Base-by-base conservation (phyloP, 2,113 vertebrate species). In the Zapornia atra region DNA sequence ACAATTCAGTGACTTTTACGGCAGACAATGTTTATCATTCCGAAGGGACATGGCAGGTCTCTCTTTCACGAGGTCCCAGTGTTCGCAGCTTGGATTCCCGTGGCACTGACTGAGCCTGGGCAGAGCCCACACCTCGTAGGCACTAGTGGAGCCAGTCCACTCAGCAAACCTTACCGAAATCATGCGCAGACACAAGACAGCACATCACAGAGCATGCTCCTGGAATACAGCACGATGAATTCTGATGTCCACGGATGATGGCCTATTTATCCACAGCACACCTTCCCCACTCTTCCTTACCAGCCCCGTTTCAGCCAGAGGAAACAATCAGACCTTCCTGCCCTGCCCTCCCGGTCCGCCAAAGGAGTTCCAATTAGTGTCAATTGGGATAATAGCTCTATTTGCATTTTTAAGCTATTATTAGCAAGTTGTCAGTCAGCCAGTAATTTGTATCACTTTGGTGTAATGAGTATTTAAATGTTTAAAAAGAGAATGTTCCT, bases 361-460 rank as follows among this genome's bases (percentile, higher is more conserved):
- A 91, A 86, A 96, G 84, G 64, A 93, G 72, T 90, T 94, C 60
- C 92, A 97, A 96, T 95, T 97, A 94, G 76, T 48, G 76, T 93
- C 94, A 94, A 90, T 96, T 96, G 92, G 78, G 80, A 96, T 96
- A 95, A 97, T 92, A 61, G 64, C 64, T 90, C 88, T 75, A 96
- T 96, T 90, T 95, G 96, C 95, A 94, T 97, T 93, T 97, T 93
- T 28, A 90, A 83, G 88, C 76, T 96, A 95, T 95, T 96, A 92
- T 95, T 96, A 96, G 96, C 90, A 93, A 92, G 92, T 92, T 95
- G 95, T 95, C 96, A 96, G 92, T 96, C 96, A 97, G 94, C 48
- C 77, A 88, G 90, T 86, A 96, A 97, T 97, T 96, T 96, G 76
- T 95, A 96, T 86, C 86, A 83, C 77, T 95, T 94, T 50, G 36